Evolutionary conservation across 2,888 invertebrate genomes (phyloP).

Genomic region (Malthinus seriepunctatus): DNA sequence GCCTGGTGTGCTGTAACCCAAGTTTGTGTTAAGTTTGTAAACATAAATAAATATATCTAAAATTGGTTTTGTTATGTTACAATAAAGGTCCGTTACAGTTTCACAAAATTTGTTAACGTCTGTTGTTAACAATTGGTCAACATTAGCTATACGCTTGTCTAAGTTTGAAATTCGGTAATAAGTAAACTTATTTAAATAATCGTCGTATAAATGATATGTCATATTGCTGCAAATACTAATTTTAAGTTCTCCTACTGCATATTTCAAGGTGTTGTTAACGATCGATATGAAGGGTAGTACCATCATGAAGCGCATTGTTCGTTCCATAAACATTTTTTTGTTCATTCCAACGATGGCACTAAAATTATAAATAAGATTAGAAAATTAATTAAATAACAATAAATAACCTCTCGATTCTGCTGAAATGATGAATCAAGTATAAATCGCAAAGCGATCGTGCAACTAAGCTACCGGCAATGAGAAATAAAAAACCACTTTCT

Average conservation of each 20-base stretch:
- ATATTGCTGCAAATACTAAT: conserved; percentile 87
- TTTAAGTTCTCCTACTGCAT: conserved; percentile 91
- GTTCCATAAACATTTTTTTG: conserved; percentile 70
- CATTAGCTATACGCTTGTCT: conserved; percentile 93
- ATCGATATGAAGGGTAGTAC: conserved; percentile 90
- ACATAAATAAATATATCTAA: conserved; percentile 94
- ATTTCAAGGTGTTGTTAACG: conserved; percentile 92
- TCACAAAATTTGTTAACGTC: conserved; percentile 98
- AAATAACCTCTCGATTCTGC: conserved; percentile 86
- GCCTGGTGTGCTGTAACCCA: conserved; percentile 88
- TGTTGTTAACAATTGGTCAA: conserved; percentile 92
- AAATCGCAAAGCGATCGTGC: conserved; percentile 93
- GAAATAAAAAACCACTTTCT: conserved; percentile 72
- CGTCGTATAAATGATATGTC: conserved; percentile 82
- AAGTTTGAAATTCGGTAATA: conserved; percentile 96
- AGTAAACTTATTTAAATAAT: conserved; percentile 94
- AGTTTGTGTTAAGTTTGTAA: conserved; percentile 76
- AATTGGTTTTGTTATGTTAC: conserved; percentile 93
- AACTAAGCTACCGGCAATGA: conserved; percentile 81
- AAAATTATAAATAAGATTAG: conserved; percentile 45
- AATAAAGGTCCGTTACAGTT: conserved; percentile 92
- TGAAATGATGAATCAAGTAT: conserved; percentile 96
- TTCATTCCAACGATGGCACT: conserved; percentile 93
- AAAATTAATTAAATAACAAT: neutral
- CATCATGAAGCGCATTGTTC: conserved; percentile 76